A percentile compares a stretch with the other conserved stretches of the same genome.
Conservation (phyloP, 2,113 vertebrate species). For the Conger conger region DNA sequence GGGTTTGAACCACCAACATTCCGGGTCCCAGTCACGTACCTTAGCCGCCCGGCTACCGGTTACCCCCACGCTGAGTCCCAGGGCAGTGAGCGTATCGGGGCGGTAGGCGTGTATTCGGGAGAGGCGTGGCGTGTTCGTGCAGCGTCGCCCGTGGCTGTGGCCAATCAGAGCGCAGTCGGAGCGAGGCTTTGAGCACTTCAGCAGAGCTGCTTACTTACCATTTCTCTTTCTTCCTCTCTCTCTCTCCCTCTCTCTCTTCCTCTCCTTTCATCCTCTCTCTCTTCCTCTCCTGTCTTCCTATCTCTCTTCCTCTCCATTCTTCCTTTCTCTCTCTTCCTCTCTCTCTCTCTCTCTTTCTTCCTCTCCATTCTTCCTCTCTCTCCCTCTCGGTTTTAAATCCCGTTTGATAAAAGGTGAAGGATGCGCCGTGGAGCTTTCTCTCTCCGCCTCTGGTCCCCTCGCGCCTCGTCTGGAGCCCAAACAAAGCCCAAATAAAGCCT, state of each 20-base stretch:
- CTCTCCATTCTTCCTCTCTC: conserved; percentile 30
- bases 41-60: no score
- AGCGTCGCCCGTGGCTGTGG: not conserved
- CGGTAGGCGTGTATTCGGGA: not conserved
- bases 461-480: not conserved
- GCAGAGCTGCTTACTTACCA: conserved; percentile 39
- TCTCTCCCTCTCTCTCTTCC: conserved; percentile 31
- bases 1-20: no score
- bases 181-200: not conserved
- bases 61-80: not conserved
- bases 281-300: no score
- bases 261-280: conserved; percentile 30
- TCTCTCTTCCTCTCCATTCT: no score
- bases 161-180: not conserved
- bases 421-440: conserved; percentile 60
- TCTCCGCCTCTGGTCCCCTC: conserved; percentile 22
- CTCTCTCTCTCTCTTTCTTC: no score
- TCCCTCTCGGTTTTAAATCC: conserved; percentile 57
- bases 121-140: not conserved
- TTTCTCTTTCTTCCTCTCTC: conserved; percentile 44
- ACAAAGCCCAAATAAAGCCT: conserved; percentile 67
- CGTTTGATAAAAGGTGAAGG: conserved; percentile 71
- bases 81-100: not conserved
- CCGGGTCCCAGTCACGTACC: no score
- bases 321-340: conserved; percentile 45